Evolutionary conservation across 2,888 invertebrate genomes (phyloP), one percentile per base, ranked within the genome.

Genomic region (Diplazon laetatorius): DNA sequence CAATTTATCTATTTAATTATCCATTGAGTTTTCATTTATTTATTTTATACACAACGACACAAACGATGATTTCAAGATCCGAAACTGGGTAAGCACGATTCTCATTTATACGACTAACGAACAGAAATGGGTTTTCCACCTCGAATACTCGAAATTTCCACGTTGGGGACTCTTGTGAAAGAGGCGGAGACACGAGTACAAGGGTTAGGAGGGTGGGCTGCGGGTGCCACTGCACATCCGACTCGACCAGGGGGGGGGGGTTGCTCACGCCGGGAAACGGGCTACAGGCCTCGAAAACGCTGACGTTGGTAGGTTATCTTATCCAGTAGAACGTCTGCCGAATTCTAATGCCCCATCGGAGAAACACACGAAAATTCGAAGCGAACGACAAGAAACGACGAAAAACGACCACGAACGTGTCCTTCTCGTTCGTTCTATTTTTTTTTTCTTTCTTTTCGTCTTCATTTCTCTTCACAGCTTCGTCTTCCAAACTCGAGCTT

Each of bases 261-360:
- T 59, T 1, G 39, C 70, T 37, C n/a, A n/a, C 72, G 35, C 25
- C 42, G n/a, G 50, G 39, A 62, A 59, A 2, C 30, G 6, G 52
- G 52, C 55, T 46, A 50, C 22, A 18, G 62, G 50, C n/a, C n/a
- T 50, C 60, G 75, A 81, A 81, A 81, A 80, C 57, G 81, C 81
- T 81, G 81, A 81, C 80, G 80, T 65, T 59, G 68, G 78, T 59
- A 68, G 74, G 72, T 79, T 77, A 69, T 68, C 18, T 50, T 50
- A n/a, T n/a, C n/a, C n/a, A n/a, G n/a, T n/a, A n/a, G 63, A 57
- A 81, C 81, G 78, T 80, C 69, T 76, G 68, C 73, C 73, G 81
- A 80, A 82, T 80, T 78, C 78, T 76, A 82, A 82, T 82, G 82
- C 78, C 68, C 37, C n/a, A n/a, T n/a, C n/a, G n/a, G n/a, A n/a